These are phyloP conservation scores for Istiophorus platypterus DNA, from an alignment of 2,113 vertebrate species.

Conservation along the genomic window DNA sequence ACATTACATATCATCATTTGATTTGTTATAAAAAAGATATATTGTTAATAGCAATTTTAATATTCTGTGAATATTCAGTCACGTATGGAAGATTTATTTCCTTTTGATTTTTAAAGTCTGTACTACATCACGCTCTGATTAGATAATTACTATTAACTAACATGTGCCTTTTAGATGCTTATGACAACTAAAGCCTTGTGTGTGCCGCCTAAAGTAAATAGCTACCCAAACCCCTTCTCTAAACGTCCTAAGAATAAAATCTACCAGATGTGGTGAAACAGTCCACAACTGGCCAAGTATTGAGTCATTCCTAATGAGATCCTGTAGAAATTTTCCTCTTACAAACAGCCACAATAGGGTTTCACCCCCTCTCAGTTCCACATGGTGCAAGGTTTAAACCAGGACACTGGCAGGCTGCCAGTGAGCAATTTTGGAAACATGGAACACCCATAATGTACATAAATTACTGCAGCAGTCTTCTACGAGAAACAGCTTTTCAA, in stretches of 20 bases:
- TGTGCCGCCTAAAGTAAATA: slow-evolving; percentile 2
- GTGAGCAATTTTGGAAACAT: slow-evolving; percentile 39
- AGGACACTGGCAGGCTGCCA: slow-evolving; percentile 64
- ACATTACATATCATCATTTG: neutral
- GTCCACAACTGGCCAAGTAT: slow-evolving; percentile 54
- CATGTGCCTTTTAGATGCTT: neutral
- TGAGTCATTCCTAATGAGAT: slow-evolving; percentile 64
- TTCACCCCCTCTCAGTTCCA: slow-evolving; percentile 33
- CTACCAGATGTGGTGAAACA: slow-evolving; percentile 63
- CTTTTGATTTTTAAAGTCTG: neutral
- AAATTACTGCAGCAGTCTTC: slow-evolving; percentile 40
- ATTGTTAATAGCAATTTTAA: neutral
- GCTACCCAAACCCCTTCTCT: slow-evolving; percentile 12
- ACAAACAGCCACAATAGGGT: slow-evolving; percentile 39
- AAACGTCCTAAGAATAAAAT: slow-evolving; percentile 30
- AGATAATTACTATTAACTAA: neutral
- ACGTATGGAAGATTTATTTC: neutral
- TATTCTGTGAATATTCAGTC: neutral
- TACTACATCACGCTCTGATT: neutral
- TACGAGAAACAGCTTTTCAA: slow-evolving; percentile 29
- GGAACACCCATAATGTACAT: slow-evolving; percentile 68
- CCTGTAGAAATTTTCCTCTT: slow-evolving; percentile 61
- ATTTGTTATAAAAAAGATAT: neutral
- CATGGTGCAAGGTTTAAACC: slow-evolving; percentile 55
- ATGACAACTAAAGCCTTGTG: neutral